phyloP scores from a whole-genome alignment of 2,113 vertebrate genomes.

The Chloebia gouldiae region DNA sequence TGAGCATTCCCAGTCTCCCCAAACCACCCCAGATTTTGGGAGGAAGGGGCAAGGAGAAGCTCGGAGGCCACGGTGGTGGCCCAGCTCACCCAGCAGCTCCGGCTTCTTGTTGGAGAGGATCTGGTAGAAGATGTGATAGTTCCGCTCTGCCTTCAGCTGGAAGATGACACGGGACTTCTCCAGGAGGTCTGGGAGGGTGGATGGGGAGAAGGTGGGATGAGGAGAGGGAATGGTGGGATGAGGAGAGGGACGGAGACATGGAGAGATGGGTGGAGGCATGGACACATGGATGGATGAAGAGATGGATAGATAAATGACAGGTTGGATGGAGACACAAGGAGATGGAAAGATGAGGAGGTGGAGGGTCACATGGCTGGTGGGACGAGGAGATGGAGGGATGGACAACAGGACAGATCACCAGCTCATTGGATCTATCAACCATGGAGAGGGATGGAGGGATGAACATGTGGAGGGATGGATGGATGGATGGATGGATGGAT shows the following conservation, averaged over 20 bases:
- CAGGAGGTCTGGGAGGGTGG: conserved; percentile 78
- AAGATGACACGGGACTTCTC: conserved; percentile 92
- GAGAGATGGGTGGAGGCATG: no score
- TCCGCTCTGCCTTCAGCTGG: conserved; percentile 90
- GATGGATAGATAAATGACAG: no score
- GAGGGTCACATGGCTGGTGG: no score
- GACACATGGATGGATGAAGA: no score
- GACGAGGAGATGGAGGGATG: not conserved
- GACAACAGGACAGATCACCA: not conserved
- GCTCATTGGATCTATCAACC: not conserved
- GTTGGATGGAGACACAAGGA: no score
- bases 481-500: no score
- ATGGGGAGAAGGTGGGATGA: not conserved
- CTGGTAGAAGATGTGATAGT: conserved; percentile 97
- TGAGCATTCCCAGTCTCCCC: not conserved
- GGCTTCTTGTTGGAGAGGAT: conserved; percentile 94
- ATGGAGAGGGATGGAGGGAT: not conserved
- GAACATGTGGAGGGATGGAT: no score
- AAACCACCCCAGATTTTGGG: accelerated
- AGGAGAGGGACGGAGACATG: no score
- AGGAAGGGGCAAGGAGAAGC: not conserved
- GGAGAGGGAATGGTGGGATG: not conserved
- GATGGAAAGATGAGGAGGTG: no score
- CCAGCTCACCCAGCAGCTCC: conserved; percentile 81
- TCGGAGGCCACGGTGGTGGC: accelerated